Evolutionary conservation across 1,140 invertebrate species (phyloP), one percentile per base, ranked within the genome.

Genomic region (Eubasilissa regina): DNA sequence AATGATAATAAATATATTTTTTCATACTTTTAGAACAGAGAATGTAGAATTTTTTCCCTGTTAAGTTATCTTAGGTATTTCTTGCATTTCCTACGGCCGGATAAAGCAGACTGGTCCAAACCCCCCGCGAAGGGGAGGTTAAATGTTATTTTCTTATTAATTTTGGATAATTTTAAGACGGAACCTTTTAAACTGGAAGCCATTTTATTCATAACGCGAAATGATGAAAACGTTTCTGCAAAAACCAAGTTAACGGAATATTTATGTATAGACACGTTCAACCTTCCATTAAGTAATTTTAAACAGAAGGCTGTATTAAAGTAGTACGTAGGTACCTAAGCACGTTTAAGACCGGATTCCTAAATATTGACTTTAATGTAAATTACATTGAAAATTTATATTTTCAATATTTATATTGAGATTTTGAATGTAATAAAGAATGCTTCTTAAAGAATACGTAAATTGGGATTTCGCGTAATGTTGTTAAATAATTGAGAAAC

Each of bases 171-270:
- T 66, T 66, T 44, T 66, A 66, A 43, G 62, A 66, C 43, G 62
- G 62, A 66, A 44, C 62, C 62, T 66, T 66, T 66, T 66, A 66
- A 66, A 66, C n/a, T 4, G 62, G n/a, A 66, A 66, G 62, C 62
- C 62, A 66, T 66, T 51, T 51, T 51, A 51, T 51, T 66, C 43
- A 43, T 15, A 15, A 66, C 35, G 43, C 43, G 43, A n/a, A 66
- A 66, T 66, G 62, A 66, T 66, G 62, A 66, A 66, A 66, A 66
- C 43, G n/a, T 66, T 66, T 44, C 17, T 15, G 48, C n/a, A 45
- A 8, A 47, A 62, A 66, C 17, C 62, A 44, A 13, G 13, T 66
- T 66, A 66, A 13, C 3, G 43, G 35, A 9, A 11, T 66, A 66
- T 66, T 66, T 66, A 66, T 66, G 62, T 44, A 44, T 45, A 47